Percentiles rank a stretch among this genome's conserved stretches.
Evolutionary conservation across 2,888 invertebrate genomes (phyloP).

Genomic region (Cryptophagus acutangulus): DNA sequence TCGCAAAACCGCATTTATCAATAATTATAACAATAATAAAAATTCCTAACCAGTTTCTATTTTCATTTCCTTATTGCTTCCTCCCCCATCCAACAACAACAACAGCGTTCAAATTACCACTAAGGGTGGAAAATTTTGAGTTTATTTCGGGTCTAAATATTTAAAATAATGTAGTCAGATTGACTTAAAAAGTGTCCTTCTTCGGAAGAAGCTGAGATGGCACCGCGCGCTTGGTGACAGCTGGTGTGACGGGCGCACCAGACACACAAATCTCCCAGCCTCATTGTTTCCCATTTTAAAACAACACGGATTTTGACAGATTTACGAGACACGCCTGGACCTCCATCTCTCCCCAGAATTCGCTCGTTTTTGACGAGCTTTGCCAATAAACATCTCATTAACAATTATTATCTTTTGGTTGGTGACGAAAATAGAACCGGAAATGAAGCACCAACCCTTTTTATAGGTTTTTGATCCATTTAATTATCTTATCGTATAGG

Average conservation of each 20-base stretch:
- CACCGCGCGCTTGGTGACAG: slow-evolving; percentile 42
- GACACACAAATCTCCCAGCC: slow-evolving; percentile 48
- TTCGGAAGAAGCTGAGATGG: slow-evolving; percentile 22
- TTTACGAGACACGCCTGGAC: slow-evolving; percentile 44
- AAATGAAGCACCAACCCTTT: too few species aligned
- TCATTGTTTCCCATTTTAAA: slow-evolving; percentile 49
- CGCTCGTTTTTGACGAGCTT: slow-evolving; percentile 24
- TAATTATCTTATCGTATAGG: too few species aligned
- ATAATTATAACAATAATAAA: too few species aligned
- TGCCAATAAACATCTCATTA: too few species aligned
- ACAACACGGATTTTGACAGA: slow-evolving; percentile 49
- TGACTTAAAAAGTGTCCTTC: slow-evolving; percentile 35
- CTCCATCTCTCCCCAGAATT: slow-evolving; percentile 26
- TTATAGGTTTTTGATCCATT: too few species aligned
- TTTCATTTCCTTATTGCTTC: too few species aligned
- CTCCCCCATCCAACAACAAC: too few species aligned
- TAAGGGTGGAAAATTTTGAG: not conserved
- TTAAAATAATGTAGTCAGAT: slow-evolving; percentile 36
- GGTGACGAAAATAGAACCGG: too few species aligned
- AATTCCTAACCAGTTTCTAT: too few species aligned
- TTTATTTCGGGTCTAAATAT: slow-evolving; percentile 24
- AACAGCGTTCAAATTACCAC: too few species aligned
- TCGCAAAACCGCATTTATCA: too few species aligned
- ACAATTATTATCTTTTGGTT: too few species aligned
- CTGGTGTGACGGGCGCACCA: slow-evolving; percentile 43